Evolutionary conservation across 1,140 invertebrate species (phyloP).

Genomic region (Drosophila azteca): DNA sequence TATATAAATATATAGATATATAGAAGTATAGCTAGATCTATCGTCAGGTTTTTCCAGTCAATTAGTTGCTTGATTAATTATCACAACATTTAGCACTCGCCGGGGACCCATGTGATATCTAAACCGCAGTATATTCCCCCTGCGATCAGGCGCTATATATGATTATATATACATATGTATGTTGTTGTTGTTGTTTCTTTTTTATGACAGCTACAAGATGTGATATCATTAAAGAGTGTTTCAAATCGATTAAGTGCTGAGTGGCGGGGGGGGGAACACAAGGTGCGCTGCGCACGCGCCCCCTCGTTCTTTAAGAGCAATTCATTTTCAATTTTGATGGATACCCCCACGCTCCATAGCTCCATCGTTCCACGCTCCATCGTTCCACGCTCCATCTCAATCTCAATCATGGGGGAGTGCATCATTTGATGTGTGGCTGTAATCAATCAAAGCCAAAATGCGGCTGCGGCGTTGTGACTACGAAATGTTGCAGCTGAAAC

Average conservation of each 20-base stretch:
- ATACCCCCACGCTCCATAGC: constrained; percentile 10
- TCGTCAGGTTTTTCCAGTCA: constrained; percentile 65
- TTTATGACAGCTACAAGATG: constrained; percentile 58
- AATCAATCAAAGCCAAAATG: constrained; percentile 69
- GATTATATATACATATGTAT: too few relatives aligned
- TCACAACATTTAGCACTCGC: constrained; percentile 45
- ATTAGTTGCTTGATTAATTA: constrained; percentile 69
- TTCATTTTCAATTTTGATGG: constrained; percentile 53
- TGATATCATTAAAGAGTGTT: constrained; percentile 68
- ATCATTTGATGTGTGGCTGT: constrained; percentile 59
- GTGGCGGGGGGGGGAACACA: constrained; percentile 32
- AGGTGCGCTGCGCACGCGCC: constrained; percentile 74
- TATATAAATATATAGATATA: constrained; percentile 8
- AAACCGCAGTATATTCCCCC: constrained; percentile 44
- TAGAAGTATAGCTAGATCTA: constrained; percentile 30
- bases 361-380: constrained; percentile 64
- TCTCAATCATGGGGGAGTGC: constrained; percentile 28
- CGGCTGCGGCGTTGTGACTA: constrained; percentile 67
- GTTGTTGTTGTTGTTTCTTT: neutral
- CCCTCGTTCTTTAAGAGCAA: constrained; percentile 58
- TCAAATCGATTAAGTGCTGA: constrained; percentile 59
- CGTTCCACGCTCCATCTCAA: constrained; percentile 58
- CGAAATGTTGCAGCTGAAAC: constrained; percentile 63
- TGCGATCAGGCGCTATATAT: constrained; percentile 28
- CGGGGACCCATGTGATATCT: constrained; percentile 25